A percentile compares a stretch with the other conserved stretches of the same genome.
Conservation (phyloP, 2,888 invertebrate species). For the Elmis aenea region DNA sequence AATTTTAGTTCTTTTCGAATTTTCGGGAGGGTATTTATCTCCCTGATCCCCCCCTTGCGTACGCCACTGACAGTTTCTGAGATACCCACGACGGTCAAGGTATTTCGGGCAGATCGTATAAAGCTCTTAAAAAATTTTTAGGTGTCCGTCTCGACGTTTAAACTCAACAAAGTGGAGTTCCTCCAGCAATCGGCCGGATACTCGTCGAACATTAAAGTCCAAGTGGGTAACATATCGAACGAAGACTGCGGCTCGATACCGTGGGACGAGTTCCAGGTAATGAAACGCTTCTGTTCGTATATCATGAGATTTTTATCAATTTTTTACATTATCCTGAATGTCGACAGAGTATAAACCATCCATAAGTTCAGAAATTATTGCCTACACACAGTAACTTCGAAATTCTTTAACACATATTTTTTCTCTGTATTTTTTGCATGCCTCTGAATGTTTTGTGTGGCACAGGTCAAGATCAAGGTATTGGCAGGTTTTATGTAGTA, state of each 20-base stretch:
- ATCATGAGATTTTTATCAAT: slow-evolving; percentile 10
- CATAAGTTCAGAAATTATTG: slow-evolving; percentile 12
- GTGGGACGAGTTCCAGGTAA: slow-evolving; percentile 93
- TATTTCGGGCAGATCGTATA: background rate
- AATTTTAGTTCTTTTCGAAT: too few species aligned
- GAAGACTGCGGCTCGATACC: slow-evolving; percentile 85
- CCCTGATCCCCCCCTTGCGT: too few species aligned
- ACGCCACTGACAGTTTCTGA: too few species aligned
- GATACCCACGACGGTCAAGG: too few species aligned
- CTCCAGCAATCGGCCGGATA: slow-evolving; percentile 66
- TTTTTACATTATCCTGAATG: slow-evolving; percentile 16
- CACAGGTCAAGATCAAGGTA: slow-evolving; percentile 65
- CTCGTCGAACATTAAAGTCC: slow-evolving; percentile 61
- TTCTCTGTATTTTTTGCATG: slow-evolving; percentile 55
- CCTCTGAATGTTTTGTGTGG: slow-evolving; percentile 72
- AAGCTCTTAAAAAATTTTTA: slow-evolving; percentile 26
- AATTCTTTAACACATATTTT: slow-evolving; percentile 30
- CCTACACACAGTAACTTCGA: slow-evolving; percentile 14
- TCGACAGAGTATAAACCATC: slow-evolving; percentile 14
- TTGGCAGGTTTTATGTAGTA: slow-evolving; percentile 48
- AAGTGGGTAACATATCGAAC: slow-evolving; percentile 65
- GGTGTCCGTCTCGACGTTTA: slow-evolving; percentile 58
- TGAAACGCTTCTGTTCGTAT: slow-evolving; percentile 1
- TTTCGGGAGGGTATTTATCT: too few species aligned
- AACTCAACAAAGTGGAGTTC: slow-evolving; percentile 70